Conservation (phyloP, 2,113 vertebrate species). For the Nothocercus julius region DNA sequence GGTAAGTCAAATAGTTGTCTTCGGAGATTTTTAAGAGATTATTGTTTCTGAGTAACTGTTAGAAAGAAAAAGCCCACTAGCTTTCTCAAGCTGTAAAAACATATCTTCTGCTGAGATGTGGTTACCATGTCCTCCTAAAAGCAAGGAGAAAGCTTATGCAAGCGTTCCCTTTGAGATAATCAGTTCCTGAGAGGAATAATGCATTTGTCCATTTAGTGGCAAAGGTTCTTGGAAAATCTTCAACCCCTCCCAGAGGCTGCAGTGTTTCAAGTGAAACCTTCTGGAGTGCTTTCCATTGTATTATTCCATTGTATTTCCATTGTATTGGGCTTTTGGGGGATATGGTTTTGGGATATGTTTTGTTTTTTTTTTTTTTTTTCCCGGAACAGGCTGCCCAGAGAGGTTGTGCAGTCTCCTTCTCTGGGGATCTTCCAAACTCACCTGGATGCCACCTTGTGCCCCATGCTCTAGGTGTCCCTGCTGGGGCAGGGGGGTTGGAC, state of each 20-base stretch:
- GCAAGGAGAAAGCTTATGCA: background rate
- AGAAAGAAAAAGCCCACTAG: background rate
- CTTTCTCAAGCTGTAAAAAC: background rate
- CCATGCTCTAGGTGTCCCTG: too few relatives aligned
- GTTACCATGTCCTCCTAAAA: background rate
- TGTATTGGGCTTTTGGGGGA: too few relatives aligned
- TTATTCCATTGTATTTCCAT: background rate
- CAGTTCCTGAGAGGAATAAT: background rate
- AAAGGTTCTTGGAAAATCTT: constrained; percentile 29
- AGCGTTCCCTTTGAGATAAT: background rate
- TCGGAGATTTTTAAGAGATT: background rate
- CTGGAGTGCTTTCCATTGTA: constrained; percentile 15
- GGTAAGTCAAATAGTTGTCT: constrained; percentile 75
- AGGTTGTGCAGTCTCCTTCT: too few relatives aligned
- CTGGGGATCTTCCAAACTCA: too few relatives aligned
- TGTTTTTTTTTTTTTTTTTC: too few relatives aligned
- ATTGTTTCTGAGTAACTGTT: background rate
- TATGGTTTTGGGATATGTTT: too few relatives aligned
- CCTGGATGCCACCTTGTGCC: too few relatives aligned
- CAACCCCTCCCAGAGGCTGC: background rate
- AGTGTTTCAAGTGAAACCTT: constrained; percentile 11
- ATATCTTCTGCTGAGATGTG: background rate
- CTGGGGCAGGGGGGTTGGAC: too few relatives aligned
- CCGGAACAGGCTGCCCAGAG: too few relatives aligned
- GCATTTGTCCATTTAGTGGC: background rate